Base-by-base conservation (phyloP, 2,113 vertebrate genomes). In the Dunckerocampus dactyliophorus region DNA sequence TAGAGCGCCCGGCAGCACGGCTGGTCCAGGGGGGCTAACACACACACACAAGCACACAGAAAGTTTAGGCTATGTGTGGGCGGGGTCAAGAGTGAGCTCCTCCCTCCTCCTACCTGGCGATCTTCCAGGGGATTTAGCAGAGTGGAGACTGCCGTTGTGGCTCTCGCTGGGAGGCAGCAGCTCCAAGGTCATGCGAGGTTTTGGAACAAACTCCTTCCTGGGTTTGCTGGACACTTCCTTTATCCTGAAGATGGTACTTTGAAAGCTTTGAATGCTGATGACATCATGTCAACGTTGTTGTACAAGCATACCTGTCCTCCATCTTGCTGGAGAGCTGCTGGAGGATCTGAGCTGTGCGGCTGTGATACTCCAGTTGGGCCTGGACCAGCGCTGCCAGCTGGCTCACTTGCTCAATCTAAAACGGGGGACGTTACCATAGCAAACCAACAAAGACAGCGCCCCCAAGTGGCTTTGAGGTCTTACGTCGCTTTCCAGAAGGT, bases 401-500 rank as follows among this genome's bases (percentile, higher is more conserved):
- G 88, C 95, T 97, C 88, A 98, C 96, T 86, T 98, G 95, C 70
- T 97, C 95, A 21, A 97, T 94, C 95, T 96, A 83, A 79, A 85
- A 78, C 39, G 14, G 12, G 12, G 3, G 13, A 13, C 13, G 13
- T 43, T 43, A 43, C 39, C 39, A 14, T 43, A 14, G 39, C 39
- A 43, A 43, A 12, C 39, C 39, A 43, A 14, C 11, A 12, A 43
- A 43, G 39, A 43, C 3, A 12, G 13, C 4, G 39, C 2, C 0
- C 39, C 39, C 4, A 8, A 8, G 12, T 14, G 13, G 11, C 47
- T 24, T 12, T 13, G 43, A 47, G 22, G 58, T 42, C 95, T 93
- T 79, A 98, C 96, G 69, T 98, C 96, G 78, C 95, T 98, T 84
- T 98, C 96, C 82, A 98, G 82, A 68, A 98, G 93, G 82, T 98